Evolutionary conservation across 2,113 vertebrate genomes (phyloP), one percentile per base, ranked within the genome.

Genomic region (Dasypus novemcinctus): DNA sequence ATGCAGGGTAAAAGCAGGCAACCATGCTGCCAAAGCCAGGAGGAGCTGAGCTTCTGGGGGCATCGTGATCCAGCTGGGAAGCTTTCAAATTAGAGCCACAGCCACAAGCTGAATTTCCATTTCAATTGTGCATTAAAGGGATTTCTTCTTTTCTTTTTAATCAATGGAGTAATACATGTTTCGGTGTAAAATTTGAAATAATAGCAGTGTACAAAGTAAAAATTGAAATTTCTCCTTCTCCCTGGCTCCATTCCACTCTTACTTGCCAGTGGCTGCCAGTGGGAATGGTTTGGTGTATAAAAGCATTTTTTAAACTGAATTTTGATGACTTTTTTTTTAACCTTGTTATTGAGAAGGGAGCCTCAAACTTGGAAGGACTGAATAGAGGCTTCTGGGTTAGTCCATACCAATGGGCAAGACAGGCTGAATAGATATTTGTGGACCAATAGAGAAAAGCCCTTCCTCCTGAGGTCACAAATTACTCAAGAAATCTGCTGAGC

Each of bases 1-100:
- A 23, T 98, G 98, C 93, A 99, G 99, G 99, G 99, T 99, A 98
- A 98, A 97, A 94, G 90, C 91, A 96, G 43, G 97, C 92, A 23
- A 11, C 17, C 10, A 33, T n/a, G 38, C n/a, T 21, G 25, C 23
- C 57, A 27, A 4, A 41, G 72, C 71, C 41, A 18, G 11, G 0
- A 0, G 52, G 63, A 8, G 25, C 3, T 33, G 76, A 49, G 7
- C 59, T 43, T 38, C 82, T 36, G 2, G 76, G 33, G 33, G 1
- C 41, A 25, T 29, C 2, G 9, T 2, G n/a, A 31, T 20, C 23
- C 33, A 41, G 63, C 21, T 2, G 38, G 68, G 90, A 61, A 74
- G 14, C 29, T 83, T 80, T 78, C 33, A 64, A 12, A 57, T 25
- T 2, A 76, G 36, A 63, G 17, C 46, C 71, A 36, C 3, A 15